Evolutionary conservation across 35 echinoderm and acorn worm genomes (phyloP), one percentile per base, ranked within the genome.

Genomic region (Apostichopus californicus): DNA sequence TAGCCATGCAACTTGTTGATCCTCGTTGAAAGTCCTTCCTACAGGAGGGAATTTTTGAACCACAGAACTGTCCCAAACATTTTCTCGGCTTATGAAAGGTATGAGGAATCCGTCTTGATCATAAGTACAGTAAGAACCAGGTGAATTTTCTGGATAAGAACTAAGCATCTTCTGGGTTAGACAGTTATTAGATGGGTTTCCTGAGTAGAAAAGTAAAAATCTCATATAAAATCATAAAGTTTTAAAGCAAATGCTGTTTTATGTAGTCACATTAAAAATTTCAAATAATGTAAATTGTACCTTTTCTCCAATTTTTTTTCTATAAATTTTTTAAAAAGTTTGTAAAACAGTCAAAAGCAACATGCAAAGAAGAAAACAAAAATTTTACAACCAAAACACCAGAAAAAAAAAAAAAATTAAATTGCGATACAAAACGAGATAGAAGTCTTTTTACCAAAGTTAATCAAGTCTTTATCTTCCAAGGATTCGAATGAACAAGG

Each of bases 91-190:
- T 3, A 87, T 20, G 12, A 59, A 28, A 21, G 54, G 54, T 26
- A 68, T 23, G 2, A 87, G 86, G 20, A 59, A 64, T n/a, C 86
- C 86, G 64, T 87, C 86, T 58, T 24, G 11, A 58, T 87, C 86
- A 87, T 87, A 87, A 56, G 54, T 12, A 87, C 86, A 87, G 26
- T 65, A 65, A 12, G 86, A 87, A 22, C 86, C 86, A 12, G 86
- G 86, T 9, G 86, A 65, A 18, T 56, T 59, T 3, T 65, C 64
- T 28, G 86, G 57, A 34, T 63, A 87, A 24, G 86, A 24, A 66
- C 86, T 87, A 8, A 71, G 20, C 5, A 87, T 66, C 13, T 87
- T 87, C 22, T 87, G 86, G 26, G 14, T 71, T 15, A 87, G 18
- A 66, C 80, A 83, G 55, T n/a, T n/a, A 83, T 56, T 55, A 46